Evolutionary conservation across 2,888 invertebrate genomes (phyloP).

Genomic region (Heliconius ethilla): DNA sequence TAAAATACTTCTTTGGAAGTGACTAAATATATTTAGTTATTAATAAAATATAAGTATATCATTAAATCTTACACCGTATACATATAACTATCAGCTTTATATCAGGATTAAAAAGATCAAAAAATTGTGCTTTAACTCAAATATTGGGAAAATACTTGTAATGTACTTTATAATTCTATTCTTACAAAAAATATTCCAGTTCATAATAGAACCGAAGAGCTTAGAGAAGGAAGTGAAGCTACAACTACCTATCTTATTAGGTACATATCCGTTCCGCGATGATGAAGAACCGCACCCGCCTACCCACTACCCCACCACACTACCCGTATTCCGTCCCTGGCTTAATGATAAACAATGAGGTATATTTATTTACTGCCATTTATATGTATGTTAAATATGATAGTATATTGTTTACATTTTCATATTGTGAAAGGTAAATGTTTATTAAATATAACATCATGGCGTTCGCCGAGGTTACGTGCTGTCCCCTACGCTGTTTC

Average conservation of each 20-base stretch:
- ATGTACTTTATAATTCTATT: neutral
- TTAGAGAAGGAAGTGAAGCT: slow-evolving; percentile 95
- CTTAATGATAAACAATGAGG: slow-evolving; percentile 84
- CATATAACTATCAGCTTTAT: no score
- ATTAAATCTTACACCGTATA: neutral
- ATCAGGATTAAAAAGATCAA: no score
- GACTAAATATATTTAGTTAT: no score
- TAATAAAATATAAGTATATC: neutral
- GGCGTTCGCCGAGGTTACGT: no score
- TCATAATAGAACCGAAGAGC: slow-evolving; percentile 94
- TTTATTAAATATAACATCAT: neutral
- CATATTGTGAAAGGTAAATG: neutral
- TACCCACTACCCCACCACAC: slow-evolving; percentile 95
- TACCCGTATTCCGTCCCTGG: slow-evolving; percentile 96
- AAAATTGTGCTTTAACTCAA: no score
- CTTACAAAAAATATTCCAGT: slow-evolving; percentile 79
- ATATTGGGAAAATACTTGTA: neutral
- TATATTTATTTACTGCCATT: neutral
- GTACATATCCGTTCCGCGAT: slow-evolving; percentile 92
- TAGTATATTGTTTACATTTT: neutral
- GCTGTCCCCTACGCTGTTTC: no score
- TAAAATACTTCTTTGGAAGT: no score
- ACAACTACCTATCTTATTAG: slow-evolving; percentile 94
- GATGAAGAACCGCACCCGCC: slow-evolving; percentile 88
- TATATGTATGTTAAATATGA: neutral